Conservation (phyloP, 2,113 vertebrate genomes). For the Oryctolagus cuniculus region mOryCun1.1 NC_091433.1:81435001-81435500, state of each 20-base stretch:
- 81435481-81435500: too few relatives aligned
- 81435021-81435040: background rate
- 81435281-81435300: slow-evolving; percentile 21
- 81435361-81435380: background rate
- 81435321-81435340: background rate
- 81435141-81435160: too few relatives aligned
- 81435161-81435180: background rate
- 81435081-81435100: too few relatives aligned
- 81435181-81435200: background rate
- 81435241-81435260: background rate
- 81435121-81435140: too few relatives aligned
- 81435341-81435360: background rate
- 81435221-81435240: background rate
- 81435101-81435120: too few relatives aligned
- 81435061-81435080: too few relatives aligned
- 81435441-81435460: background rate
- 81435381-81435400: background rate
- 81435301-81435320: background rate
- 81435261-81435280: background rate
- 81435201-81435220: background rate
- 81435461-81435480: background rate
- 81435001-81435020: too few relatives aligned
- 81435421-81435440: background rate
- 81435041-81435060: too few relatives aligned
- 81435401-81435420: background rate